Conservation (phyloP, 2,888 invertebrate genomes). For the Bellardia pandia region DNA sequence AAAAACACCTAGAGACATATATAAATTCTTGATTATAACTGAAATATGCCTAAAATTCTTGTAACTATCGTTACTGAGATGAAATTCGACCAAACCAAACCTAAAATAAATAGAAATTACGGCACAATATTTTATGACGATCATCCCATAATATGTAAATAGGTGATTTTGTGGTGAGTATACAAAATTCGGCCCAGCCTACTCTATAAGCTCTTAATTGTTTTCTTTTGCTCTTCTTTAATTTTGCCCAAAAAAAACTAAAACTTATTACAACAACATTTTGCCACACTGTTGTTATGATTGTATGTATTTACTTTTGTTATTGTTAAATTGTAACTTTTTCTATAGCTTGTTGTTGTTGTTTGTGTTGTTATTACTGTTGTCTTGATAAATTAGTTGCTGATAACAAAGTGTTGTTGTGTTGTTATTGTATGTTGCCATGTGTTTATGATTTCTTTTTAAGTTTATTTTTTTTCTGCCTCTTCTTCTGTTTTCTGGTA, state of each 20-base stretch:
- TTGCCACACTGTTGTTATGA: background rate
- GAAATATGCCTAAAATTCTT: no score
- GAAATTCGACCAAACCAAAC: background rate
- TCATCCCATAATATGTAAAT: no score
- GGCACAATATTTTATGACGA: no score
- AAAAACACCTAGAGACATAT: no score
- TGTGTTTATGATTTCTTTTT: constrained; percentile 40
- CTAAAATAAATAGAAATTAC: no score
- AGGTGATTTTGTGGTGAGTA: no score
- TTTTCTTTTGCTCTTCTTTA: background rate
- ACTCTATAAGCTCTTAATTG: background rate
- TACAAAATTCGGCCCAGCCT: no score
- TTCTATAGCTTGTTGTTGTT: constrained; percentile 30
- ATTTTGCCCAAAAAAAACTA: background rate
- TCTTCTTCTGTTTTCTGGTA: background rate
- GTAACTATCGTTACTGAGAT: background rate
- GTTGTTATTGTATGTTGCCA: constrained; percentile 37
- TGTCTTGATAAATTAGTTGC: constrained; percentile 69
- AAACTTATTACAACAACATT: constrained; percentile 9
- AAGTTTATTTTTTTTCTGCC: background rate
- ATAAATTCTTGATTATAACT: no score
- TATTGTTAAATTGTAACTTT: constrained; percentile 57
- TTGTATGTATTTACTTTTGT: constrained; percentile 9
- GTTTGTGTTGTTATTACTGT: constrained; percentile 23
- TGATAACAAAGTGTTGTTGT: constrained; percentile 67